Conservation (phyloP, 2,113 vertebrate species). For the Corythoichthys intestinalis region DNA sequence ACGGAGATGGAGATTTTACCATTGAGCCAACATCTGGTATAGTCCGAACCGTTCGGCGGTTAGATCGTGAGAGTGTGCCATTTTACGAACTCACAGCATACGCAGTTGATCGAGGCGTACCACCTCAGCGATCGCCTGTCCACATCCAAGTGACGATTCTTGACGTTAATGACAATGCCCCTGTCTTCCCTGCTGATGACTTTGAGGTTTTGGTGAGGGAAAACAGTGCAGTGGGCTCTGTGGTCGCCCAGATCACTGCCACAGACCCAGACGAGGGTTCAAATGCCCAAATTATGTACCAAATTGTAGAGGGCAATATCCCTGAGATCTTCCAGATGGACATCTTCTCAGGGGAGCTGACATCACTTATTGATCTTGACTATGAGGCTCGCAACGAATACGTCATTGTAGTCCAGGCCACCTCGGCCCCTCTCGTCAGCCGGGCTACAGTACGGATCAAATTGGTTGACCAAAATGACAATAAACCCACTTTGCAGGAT, state of each 20-base stretch:
- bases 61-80: slow-evolving; percentile 88
- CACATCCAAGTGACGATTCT: slow-evolving; percentile 91
- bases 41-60: slow-evolving; percentile 84
- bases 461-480: slow-evolving; percentile 96
- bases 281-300: slow-evolving; percentile 98
- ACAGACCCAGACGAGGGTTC: slow-evolving; percentile 91
- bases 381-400: slow-evolving; percentile 90
- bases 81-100: slow-evolving; percentile 94
- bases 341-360: slow-evolving; percentile 97
- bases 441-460: slow-evolving; percentile 88
- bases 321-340: slow-evolving; percentile 99
- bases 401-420: slow-evolving; percentile 95
- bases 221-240: slow-evolving; percentile 93
- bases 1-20: slow-evolving; percentile 96
- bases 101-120: slow-evolving; percentile 90
- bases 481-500: slow-evolving; percentile 87
- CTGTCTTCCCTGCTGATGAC: slow-evolving; percentile 92
- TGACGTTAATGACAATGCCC: slow-evolving; percentile 96
- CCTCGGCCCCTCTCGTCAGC: slow-evolving; percentile 93
- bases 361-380: slow-evolving; percentile 93
- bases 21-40: slow-evolving; percentile 98
- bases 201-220: slow-evolving; percentile 95
- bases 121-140: slow-evolving; percentile 87
- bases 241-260: slow-evolving; percentile 94
- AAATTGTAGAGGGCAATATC: slow-evolving; percentile 98